A percentile compares a stretch with the other conserved stretches of the same genome.
phyloP scores from a whole-genome alignment of 2,888 invertebrate species.

The Omphaloscelis lunosa region DNA sequence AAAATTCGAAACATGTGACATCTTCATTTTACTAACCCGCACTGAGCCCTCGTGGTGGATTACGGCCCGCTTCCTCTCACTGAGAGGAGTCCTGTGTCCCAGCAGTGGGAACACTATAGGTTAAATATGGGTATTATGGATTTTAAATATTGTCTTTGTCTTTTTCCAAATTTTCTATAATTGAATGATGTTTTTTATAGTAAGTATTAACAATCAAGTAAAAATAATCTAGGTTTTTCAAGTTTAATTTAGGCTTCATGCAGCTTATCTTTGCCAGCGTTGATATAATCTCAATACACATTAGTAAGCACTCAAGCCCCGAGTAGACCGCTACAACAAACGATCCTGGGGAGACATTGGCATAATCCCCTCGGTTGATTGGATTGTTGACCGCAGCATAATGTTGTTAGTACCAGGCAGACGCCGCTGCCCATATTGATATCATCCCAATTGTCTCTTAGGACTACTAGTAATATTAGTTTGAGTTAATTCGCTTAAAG shows the following conservation, averaged over 20 bases:
- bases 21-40: too few relatives aligned
- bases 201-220: too few relatives aligned
- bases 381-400: conserved; percentile 56
- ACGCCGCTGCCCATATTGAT: conserved; percentile 32
- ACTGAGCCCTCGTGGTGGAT: too few relatives aligned
- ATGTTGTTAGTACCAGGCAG: conserved; percentile 53
- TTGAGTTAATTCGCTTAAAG: conserved; percentile 7
- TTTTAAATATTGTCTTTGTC: neutral
- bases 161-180: neutral
- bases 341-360: conserved; percentile 41
- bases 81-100: too few relatives aligned
- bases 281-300: conserved; percentile 18
- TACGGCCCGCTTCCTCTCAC: too few relatives aligned
- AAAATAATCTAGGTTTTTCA: neutral
- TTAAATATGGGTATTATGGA: too few relatives aligned
- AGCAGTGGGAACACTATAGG: too few relatives aligned
- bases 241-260: neutral
- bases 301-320: conserved; percentile 11
- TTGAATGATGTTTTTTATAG: neutral
- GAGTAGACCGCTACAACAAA: conserved; percentile 30
- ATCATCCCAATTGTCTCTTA: conserved; percentile 32
- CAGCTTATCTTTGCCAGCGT: neutral
- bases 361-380: conserved; percentile 55
- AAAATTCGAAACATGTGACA: too few relatives aligned
- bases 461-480: conserved; percentile 44